Conservation (phyloP, 2,888 invertebrate genomes). For the Eristalinus sepulchralis region DNA sequence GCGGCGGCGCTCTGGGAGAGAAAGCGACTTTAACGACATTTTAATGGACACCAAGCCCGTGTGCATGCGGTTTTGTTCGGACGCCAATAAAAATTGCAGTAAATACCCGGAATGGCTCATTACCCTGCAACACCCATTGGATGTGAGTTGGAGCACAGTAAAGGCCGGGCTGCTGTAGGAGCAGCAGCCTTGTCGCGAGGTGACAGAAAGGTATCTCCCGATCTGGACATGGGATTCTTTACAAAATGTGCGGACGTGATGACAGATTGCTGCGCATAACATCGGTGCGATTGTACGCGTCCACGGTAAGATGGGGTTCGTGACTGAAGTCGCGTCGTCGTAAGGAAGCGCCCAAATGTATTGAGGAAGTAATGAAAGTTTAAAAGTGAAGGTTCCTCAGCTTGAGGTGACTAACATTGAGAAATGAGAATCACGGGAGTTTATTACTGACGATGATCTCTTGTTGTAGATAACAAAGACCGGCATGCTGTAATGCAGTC, state of each 20-base stretch:
- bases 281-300: neutral
- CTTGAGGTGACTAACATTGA: neutral
- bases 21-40: conserved; percentile 62
- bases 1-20: conserved; percentile 16
- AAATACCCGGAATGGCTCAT: conserved; percentile 53
- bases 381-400: neutral
- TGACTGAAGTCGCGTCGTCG: conserved; percentile 14
- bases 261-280: neutral
- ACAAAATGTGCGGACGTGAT: conserved; percentile 57
- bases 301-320: neutral
- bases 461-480: no score
- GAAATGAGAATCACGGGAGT: neutral
- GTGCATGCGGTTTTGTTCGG: conserved; percentile 51
- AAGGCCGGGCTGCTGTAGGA: neutral
- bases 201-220: conserved; percentile 44
- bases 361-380: conserved; percentile 57
- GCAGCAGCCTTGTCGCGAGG: conserved; percentile 25
- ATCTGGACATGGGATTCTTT: conserved; percentile 30
- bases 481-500: no score
- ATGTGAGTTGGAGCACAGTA: neutral
- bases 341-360: conserved; percentile 35
- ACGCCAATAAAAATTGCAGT: conserved; percentile 62
- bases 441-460: no score
- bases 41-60: conserved; percentile 62
- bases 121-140: neutral